Base-by-base conservation (phyloP, 1,140 invertebrate genomes). In the Bradynema listronoti region DNA sequence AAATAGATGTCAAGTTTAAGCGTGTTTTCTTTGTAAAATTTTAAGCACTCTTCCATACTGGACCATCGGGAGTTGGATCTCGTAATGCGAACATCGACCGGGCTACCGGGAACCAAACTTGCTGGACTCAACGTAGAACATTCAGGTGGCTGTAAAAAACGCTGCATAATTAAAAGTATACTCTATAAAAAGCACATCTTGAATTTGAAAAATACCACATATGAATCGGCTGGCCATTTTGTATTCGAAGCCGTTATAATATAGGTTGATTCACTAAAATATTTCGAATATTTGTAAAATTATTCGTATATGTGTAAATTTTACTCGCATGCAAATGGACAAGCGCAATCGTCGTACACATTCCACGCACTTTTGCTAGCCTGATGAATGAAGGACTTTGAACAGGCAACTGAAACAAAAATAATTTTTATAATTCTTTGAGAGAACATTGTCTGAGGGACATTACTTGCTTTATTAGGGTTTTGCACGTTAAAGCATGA, bases 1-100 rank as follows among this genome's bases (percentile, higher is more conserved):
- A 69, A 69, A 36, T 70, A 69, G 25, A 69, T 53, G 33, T 69
- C 67, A n/a, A 69, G 39, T 14, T 69, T 51, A 14, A 69, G 59
- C 4, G 67, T 69, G 54, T 69, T 69, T 19, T 43, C 49, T 33
- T 64, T 59, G 62, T 69, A 69, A 58, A 66, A 70, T n/a, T 42
- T 14, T 5, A 36, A 25, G 39, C 62, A 66, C 2, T 66, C 63
- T 34, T 7, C 58, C 11, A 16, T 2, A 5, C n/a, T 54, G 6
- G 25, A 59, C 49, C 58, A 24, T 25, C 9, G 36, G n/a, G n/a
- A n/a, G n/a, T n/a, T n/a, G n/a, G n/a, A n/a, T n/a, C n/a, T n/a
- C n/a, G n/a, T n/a, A n/a, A n/a, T n/a, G n/a, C n/a, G n/a, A n/a
- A n/a, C n/a, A n/a, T n/a, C n/a, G n/a, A n/a, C n/a, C n/a, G n/a